Base-by-base conservation (phyloP, 2,797 vertebrate species). In the Oryzias dopingdopingensis region DNA sequence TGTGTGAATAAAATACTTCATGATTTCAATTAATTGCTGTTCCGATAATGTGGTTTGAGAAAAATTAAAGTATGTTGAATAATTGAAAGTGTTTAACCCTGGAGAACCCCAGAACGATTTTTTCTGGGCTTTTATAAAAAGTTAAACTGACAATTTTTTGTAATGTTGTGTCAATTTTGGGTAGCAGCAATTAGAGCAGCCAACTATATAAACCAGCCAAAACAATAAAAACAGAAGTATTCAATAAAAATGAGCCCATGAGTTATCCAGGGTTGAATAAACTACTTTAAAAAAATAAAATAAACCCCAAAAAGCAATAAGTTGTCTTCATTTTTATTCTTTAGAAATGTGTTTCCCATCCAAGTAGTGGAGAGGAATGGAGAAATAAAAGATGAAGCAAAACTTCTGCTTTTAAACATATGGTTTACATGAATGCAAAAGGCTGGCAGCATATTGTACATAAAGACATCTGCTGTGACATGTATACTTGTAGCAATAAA, bases 381-480 rank as follows among this genome's bases (percentile, higher is more conserved):
- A 82, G 74, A 82, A 68, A 74, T 62, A 74, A 76, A 70, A 76
- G 62, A 72, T 76, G 68, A 76, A 70, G 62, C 59, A 70, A 79
- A 72, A 77, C 67, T 77, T 84, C 66, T 81, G 79, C 74, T 73
- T 82, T 73, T 70, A 69, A 70, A 78, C 61, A 72, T 56, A 70
- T 37, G 32, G 48, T 56, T 41, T 70, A 32, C 37, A 76, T 63
- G 66, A 79, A 67, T 62, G 82, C 62, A 72, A 37, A 72, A 52
- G 77, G 69, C 67, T 65, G 50, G 68, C 64, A 77, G 71, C 59
- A 59, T 65, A 80, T 42, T 72, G 76, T 70, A 75, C 68, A 67
- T 53, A 73, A 78, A 84, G 53, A 81, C 73, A 83, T 69, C 65
- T 72, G 85, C 81, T 77, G 79, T 80, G 80, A 81, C 52, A 73